Base-by-base conservation (phyloP, 1,140 invertebrate species). In the Helicoverpa armigera region DNA sequence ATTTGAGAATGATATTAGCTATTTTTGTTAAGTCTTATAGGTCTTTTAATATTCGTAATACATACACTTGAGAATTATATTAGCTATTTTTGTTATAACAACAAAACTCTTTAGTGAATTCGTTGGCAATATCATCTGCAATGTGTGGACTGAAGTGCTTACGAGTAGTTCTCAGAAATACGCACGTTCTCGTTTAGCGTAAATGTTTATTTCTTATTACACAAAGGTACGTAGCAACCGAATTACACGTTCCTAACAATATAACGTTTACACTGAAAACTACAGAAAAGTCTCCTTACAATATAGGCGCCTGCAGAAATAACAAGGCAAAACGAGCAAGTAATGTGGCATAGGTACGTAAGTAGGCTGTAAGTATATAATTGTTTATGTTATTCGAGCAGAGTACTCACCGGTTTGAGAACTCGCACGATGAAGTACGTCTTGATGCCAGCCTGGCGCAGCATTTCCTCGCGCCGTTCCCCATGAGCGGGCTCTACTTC, bases 401-500 rank as follows among this genome's bases (percentile, higher is more conserved):
- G 31, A 51, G 13, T 54, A 95, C 96, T 97, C 91, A 98, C 97
- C 83, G 98, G 98, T 94, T 98, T 98, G 13, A 98, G 92, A 50
- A 98, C 97, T 87, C 96, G 96, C 2, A 97, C 97, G 75, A 99
- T 99, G 90, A 99, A 98, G 95, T 97, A 99, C 0, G 98, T 99
- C 92, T 98, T 97, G 82, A 99, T 96, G 58, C 98, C 98, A 18
- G 98, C 98, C 85, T 98, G 97, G 60, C 98, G 95, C 50, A 99
- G 95, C 82, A 97, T 96, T 95, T 99, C 97, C 94, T 99, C 97
- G 48, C 98, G 94, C 79, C 97, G 96, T 88, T 99, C 98, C 0
- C 98, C 99, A 86, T 98, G 97, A 0, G 98, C 99, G 0, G 98
- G 97, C 91, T 99, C 98, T 63, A 99, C 98, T 95, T 99, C 98